phyloP scores from a whole-genome alignment of 92 coral and sea anemone species.

The Virgularia gustaviana region DNA sequence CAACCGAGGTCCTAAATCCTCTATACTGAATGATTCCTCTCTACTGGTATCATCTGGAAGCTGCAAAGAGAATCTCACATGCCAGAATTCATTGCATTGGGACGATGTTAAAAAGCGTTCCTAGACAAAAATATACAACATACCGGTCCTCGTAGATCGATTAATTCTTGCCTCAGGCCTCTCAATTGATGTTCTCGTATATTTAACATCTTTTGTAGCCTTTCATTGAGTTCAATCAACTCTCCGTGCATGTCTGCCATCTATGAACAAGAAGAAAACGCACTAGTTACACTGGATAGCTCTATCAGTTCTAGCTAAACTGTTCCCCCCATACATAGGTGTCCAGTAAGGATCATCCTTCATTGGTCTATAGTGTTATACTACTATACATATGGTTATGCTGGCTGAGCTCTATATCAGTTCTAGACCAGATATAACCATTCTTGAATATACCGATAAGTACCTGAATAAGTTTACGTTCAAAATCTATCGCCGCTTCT shows the following conservation, averaged over 20 bases:
- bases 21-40: constrained; percentile 55
- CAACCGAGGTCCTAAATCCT: constrained; percentile 64
- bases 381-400: no score
- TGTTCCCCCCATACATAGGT: no score
- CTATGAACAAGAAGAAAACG: constrained; percentile 45
- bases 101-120: background rate
- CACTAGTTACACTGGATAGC: no score
- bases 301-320: no score
- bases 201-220: constrained; percentile 71
- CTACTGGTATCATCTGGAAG: constrained; percentile 63
- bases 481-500: constrained; percentile 72
- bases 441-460: no score
- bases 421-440: no score
- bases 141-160: constrained; percentile 92
- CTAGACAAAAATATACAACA: background rate
- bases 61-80: constrained; percentile 52
- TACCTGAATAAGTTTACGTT: constrained; percentile 92
- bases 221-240: constrained; percentile 83
- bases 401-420: no score
- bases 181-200: constrained; percentile 69
- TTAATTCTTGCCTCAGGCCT: constrained; percentile 75
- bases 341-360: no score
- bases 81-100: background rate
- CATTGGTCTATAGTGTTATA: no score
- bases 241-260: constrained; percentile 99